Percentiles rank a stretch among this genome's conserved stretches.
Conservation (phyloP, 2,888 invertebrate genomes). For the Orthonychiurus folsomi region DNA sequence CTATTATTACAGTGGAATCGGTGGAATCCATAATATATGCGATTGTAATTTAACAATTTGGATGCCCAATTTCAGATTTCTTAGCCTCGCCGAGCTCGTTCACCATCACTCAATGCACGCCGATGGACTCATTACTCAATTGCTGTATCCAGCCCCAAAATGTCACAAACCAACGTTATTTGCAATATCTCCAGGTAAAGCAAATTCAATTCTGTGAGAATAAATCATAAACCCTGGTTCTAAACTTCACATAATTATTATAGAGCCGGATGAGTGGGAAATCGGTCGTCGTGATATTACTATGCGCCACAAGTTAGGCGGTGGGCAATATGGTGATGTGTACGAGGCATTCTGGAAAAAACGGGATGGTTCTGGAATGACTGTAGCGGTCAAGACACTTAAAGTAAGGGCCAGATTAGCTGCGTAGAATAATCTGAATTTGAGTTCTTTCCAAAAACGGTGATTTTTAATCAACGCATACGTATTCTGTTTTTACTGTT, state of each 20-base stretch:
- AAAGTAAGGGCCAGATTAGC: conserved; percentile 51
- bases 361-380: conserved; percentile 64
- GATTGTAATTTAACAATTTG: background rate
- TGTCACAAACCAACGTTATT: conserved; percentile 91
- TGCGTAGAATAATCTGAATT: conserved; percentile 9
- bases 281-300: conserved; percentile 96
- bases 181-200: conserved; percentile 67
- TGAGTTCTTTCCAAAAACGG: background rate
- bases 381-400: conserved; percentile 96
- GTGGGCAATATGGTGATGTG: conserved; percentile 64
- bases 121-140: conserved; percentile 92
- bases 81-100: conserved; percentile 91
- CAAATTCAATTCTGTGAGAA: background rate
- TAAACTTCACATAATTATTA: too few species aligned
- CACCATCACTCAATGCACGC: conserved; percentile 96
- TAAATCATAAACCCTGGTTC: background rate
- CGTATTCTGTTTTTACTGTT: conserved; percentile 20
- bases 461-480: too few species aligned
- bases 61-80: conserved; percentile 62
- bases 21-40: background rate
- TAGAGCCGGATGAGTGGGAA: conserved; percentile 91
- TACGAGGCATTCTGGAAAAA: conserved; percentile 70
- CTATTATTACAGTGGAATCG: too few species aligned
- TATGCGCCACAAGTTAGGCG: conserved; percentile 95
- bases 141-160: conserved; percentile 96